Evolutionary conservation across 2,888 invertebrate species (phyloP).

Genomic region (Pseudanteris insignis): DNA sequence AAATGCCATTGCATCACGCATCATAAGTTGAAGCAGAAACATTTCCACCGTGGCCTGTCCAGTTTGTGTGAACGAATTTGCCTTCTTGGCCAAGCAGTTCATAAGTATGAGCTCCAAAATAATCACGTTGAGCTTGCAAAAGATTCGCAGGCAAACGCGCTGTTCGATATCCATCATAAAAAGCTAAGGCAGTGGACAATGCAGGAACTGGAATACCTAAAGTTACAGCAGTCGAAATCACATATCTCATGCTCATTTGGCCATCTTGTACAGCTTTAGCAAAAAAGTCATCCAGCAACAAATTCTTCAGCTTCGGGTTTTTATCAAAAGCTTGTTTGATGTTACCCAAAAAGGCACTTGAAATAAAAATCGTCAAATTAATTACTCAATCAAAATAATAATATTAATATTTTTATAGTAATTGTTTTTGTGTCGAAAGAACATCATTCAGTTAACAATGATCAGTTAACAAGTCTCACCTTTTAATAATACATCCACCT

Average conservation of each 20-base stretch:
- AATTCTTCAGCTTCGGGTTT: conserved; percentile 84
- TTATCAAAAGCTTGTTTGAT: conserved; percentile 93
- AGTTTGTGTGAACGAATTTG: conserved; percentile 94
- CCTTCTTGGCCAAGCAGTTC: conserved; percentile 88
- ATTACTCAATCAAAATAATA: not conserved
- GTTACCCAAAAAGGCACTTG: conserved; percentile 84
- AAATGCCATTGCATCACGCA: too few species aligned
- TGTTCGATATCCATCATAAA: conserved; percentile 95
- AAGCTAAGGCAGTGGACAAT: conserved; percentile 91
- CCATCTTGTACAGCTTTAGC: conserved; percentile 81
- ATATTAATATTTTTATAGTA: too few species aligned
- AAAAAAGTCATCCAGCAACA: conserved; percentile 95
- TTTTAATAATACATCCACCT: conserved; percentile 98
- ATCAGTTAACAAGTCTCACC: too few species aligned
- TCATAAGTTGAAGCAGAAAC: conserved; percentile 93
- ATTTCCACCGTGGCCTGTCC: conserved; percentile 98
- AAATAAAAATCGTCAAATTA: conserved; percentile 41
- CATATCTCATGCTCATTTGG: conserved; percentile 86
- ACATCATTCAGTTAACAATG: too few species aligned
- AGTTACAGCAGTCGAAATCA: conserved; percentile 76
- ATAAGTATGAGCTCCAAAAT: conserved; percentile 99
- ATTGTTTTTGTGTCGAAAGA: too few species aligned
- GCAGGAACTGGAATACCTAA: conserved; percentile 95
- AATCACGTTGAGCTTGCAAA: conserved; percentile 96
- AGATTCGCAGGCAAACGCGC: conserved; percentile 92